Conservation (phyloP, 2,888 invertebrate genomes). For the Agrotis segetum region DNA sequence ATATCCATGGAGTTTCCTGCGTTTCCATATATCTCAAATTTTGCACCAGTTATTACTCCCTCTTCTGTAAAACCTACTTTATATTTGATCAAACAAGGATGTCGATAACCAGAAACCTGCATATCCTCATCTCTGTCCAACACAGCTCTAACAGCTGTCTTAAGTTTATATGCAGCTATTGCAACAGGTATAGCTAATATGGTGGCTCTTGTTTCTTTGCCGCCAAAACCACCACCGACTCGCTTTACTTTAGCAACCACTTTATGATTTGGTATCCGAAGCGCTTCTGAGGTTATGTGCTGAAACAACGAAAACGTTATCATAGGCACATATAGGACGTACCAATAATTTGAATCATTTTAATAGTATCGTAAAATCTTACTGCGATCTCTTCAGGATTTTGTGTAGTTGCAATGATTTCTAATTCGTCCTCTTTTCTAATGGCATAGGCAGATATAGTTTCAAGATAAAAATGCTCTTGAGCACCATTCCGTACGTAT, state of each 20-base stretch:
- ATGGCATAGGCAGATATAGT: conserved; percentile 93
- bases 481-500: conserved; percentile 93
- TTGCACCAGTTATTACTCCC: conserved; percentile 92
- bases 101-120: conserved; percentile 94
- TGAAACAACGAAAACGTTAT: conserved; percentile 76
- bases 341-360: neutral
- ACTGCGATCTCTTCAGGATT: conserved; percentile 94
- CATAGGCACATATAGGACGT: neutral
- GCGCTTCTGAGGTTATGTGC: conserved; percentile 91
- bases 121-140: conserved; percentile 97
- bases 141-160: conserved; percentile 94
- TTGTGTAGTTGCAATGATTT: conserved; percentile 95
- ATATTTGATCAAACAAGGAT: conserved; percentile 95
- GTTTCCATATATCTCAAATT: conserved; percentile 93
- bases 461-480: conserved; percentile 98
- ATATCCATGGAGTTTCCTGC: conserved; percentile 94
- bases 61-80: conserved; percentile 93
- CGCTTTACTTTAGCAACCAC: conserved; percentile 94
- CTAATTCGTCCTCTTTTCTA: conserved; percentile 95
- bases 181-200: conserved; percentile 93
- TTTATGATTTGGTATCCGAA: conserved; percentile 93
- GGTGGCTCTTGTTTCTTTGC: conserved; percentile 94
- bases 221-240: conserved; percentile 97
- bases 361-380: conserved; percentile 64
- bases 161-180: conserved; percentile 93